phyloP scores from a whole-genome alignment of 2,888 invertebrate genomes.

The Dasysyrphus tricinctus region DNA sequence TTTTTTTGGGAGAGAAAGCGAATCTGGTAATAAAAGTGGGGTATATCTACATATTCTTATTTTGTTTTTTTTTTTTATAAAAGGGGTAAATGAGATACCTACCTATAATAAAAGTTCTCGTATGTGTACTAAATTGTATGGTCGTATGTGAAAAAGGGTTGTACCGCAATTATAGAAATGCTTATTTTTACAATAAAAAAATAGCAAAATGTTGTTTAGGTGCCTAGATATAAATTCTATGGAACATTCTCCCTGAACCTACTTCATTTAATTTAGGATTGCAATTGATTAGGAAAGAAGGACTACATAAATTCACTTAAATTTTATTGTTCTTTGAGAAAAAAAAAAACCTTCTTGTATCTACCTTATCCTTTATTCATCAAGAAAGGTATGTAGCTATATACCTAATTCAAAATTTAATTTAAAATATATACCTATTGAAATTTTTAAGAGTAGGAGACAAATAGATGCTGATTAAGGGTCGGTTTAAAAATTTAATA shows the following conservation, averaged over 20 bases:
- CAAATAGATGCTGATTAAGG: too few species aligned
- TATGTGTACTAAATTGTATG: slow-evolving; percentile 47
- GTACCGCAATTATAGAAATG: slow-evolving; percentile 30
- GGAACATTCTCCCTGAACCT: not conserved
- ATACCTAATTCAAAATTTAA: too few species aligned
- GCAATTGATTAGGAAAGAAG: too few species aligned
- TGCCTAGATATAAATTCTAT: not conserved
- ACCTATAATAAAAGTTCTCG: slow-evolving; percentile 37
- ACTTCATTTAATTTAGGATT: too few species aligned
- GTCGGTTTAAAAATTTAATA: too few species aligned
- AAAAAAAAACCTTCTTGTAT: too few species aligned
- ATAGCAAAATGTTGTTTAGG: not conserved
- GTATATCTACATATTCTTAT: not conserved
- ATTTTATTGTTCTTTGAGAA: too few species aligned
- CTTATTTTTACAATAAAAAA: slow-evolving; percentile 10
- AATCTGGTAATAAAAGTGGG: slow-evolving; percentile 60
- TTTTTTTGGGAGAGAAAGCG: slow-evolving; percentile 42
- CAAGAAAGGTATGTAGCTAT: too few species aligned
- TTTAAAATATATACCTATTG: too few species aligned
- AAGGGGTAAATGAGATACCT: slow-evolving; percentile 21
- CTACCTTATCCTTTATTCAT: too few species aligned
- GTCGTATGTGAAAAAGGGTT: slow-evolving; percentile 58
- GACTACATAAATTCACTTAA: too few species aligned
- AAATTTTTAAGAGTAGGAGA: too few species aligned
- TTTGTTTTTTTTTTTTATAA: not conserved